Evolutionary conservation across 2,888 invertebrate species (phyloP).

Genomic region (Heliothis peltigera): DNA sequence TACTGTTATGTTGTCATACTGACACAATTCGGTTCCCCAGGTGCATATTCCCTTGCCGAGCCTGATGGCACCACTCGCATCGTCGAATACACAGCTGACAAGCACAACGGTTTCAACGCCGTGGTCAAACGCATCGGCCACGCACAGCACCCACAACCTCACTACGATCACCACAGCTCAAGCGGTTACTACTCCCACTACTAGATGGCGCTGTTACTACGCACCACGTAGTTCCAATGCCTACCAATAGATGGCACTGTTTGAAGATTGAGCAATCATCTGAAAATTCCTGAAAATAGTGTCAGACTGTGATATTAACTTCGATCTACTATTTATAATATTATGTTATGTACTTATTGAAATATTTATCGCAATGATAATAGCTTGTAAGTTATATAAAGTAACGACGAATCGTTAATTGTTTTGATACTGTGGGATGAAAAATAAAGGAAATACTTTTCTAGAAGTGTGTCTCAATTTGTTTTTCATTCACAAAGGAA

Average conservation of each 20-base stretch:
- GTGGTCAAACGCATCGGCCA: slow-evolving; percentile 87
- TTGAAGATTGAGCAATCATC: slow-evolving; percentile 34
- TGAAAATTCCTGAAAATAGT: slow-evolving; percentile 53
- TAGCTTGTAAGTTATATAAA: slow-evolving; percentile 62
- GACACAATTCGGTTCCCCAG: slow-evolving; percentile 63
- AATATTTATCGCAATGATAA: slow-evolving; percentile 47
- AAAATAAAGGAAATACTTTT: slow-evolving; percentile 62
- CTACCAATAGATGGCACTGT: slow-evolving; percentile 71
- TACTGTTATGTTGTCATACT: slow-evolving; percentile 5
- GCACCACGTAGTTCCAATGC: slow-evolving; percentile 49
- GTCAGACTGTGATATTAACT: slow-evolving; percentile 77
- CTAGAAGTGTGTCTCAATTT: slow-evolving; percentile 26
- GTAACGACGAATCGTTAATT: slow-evolving; percentile 52
- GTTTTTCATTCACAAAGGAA: slow-evolving; percentile 57
- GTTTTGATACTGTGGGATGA: slow-evolving; percentile 67
- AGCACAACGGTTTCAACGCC: slow-evolving; percentile 87
- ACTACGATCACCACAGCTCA: slow-evolving; percentile 72
- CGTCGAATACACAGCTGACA: slow-evolving; percentile 88
- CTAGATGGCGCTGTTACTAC: slow-evolving; percentile 76
- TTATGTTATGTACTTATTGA: slow-evolving; percentile 43
- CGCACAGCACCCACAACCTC: slow-evolving; percentile 84
- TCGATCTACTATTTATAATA: slow-evolving; percentile 62
- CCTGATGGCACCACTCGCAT: slow-evolving; percentile 88
- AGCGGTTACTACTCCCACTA: slow-evolving; percentile 79
- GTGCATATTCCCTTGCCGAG: slow-evolving; percentile 87